Conservation (phyloP, 2,888 invertebrate genomes). For the Timema podura region DNA sequence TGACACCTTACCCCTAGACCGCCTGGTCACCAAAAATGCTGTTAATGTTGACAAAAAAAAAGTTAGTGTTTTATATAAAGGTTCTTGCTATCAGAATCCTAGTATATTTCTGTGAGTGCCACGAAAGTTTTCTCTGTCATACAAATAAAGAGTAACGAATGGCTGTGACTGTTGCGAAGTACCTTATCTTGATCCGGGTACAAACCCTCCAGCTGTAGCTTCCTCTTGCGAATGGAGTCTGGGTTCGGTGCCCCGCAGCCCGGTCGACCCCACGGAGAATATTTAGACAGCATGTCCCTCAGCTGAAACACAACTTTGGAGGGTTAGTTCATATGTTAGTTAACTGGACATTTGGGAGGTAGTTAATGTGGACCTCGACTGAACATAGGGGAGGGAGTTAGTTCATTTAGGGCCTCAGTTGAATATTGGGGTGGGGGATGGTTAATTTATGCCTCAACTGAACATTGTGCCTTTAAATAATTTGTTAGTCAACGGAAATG, state of each 20-base stretch:
- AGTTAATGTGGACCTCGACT: no score
- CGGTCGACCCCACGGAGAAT: conserved; percentile 75
- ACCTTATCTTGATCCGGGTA: conserved; percentile 27
- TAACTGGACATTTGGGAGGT: no score
- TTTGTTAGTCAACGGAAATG: no score
- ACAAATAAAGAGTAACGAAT: neutral
- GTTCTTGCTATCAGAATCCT: neutral
- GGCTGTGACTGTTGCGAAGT: neutral
- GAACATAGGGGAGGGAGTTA: no score
- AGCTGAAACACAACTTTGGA: conserved; percentile 46
- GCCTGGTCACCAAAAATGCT: no score
- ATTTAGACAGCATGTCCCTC: conserved; percentile 63
- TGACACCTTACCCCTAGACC: no score
- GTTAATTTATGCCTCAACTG: no score
- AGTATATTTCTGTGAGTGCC: neutral
- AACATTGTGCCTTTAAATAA: no score
- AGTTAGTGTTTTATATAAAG: neutral
- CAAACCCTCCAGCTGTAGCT: conserved; percentile 60
- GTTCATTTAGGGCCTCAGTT: no score
- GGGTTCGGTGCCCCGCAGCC: conserved; percentile 70
- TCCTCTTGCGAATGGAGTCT: conserved; percentile 59
- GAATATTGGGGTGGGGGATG: no score
- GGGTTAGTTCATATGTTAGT: no score
- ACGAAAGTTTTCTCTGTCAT: neutral
- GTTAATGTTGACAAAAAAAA: no score